A percentile compares a stretch with the other conserved stretches of the same genome.
Conservation (phyloP, 2,113 vertebrate species). For the Cololabis saira region DNA sequence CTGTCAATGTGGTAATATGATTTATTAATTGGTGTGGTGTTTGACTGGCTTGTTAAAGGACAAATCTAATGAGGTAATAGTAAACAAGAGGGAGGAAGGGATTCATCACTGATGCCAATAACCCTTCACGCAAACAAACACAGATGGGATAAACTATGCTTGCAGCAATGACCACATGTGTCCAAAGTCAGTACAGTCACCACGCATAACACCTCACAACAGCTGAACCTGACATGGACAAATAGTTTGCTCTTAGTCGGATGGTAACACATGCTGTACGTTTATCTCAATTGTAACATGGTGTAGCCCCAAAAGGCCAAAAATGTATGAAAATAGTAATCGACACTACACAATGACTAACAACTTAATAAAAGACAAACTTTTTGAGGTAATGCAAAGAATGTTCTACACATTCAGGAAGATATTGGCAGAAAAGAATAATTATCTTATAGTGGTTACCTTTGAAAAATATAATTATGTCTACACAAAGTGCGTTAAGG, state of each 20-base stretch:
- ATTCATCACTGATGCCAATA: conserved; percentile 37
- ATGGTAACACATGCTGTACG: conserved; percentile 26
- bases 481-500: too few relatives aligned
- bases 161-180: neutral
- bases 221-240: conserved; percentile 37
- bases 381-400: too few relatives aligned
- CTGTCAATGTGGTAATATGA: conserved; percentile 51
- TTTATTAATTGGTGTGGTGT: conserved; percentile 61
- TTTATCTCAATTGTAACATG: conserved; percentile 17
- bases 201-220: neutral
- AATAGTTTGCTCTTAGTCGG: conserved; percentile 24
- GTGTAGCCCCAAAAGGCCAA: conserved; percentile 10
- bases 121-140: conserved; percentile 21
- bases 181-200: neutral
- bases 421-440: too few relatives aligned
- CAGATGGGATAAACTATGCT: conserved; percentile 14
- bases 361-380: too few relatives aligned
- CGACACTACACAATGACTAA: neutral
- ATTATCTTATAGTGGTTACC: too few relatives aligned
- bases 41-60: conserved; percentile 67
- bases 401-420: too few relatives aligned
- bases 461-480: too few relatives aligned
- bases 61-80: conserved; percentile 61
- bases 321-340: conserved; percentile 37
- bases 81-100: conserved; percentile 34